Base-by-base conservation (phyloP, 2,797 vertebrate species). In the Coracias cyanogaster region DNA sequence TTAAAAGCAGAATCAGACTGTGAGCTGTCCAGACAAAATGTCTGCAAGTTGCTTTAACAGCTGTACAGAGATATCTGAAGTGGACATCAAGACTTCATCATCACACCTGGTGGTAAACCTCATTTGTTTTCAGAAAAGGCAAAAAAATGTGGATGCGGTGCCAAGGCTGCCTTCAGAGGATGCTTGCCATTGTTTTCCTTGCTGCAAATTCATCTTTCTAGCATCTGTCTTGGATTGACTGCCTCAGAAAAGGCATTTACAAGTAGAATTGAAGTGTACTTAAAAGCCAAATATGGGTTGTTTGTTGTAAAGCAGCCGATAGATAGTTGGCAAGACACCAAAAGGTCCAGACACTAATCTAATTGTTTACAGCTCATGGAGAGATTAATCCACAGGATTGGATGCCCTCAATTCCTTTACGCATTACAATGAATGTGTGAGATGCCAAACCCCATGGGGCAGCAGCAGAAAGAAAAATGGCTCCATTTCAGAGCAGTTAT, bases 311-410 rank as follows among this genome's bases (percentile, higher is more conserved):
- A 86, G 87, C 70, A 94, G 92, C 93, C 15, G 76, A 94, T 91
- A 88, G 94, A 96, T 92, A 88, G 48, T 88, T 96, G 93, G 94
- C 72, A 19, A 64, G 57, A 60, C 85, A 92, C 96, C 95, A 92
- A 33, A 94, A 96, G 97, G 93, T 93, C 93, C 93, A 89, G 94
- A 94, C 85, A 71, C 82, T 96, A 97, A 96, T 96, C 77, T 91
- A 89, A 96, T 97, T 93, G 92, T 94, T 97, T 96, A 93, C 92
- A 88, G 93, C 95, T 96, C 92, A 71, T 85, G 93, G 93, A 86
- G 91, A 94, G 94, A 95, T 96, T 95, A 95, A 96, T 93, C 92
- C 97, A 55, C 91, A 71, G 94, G 91, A 95, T 74, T 94, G 93
- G 95, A 95, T 95, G 93, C 93, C 93, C 90, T 95, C 69, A 82